Percentiles rank a stretch among this genome's conserved stretches.
Conservation (phyloP, 2,888 invertebrate genomes). For the Orthonychiurus folsomi region DNA sequence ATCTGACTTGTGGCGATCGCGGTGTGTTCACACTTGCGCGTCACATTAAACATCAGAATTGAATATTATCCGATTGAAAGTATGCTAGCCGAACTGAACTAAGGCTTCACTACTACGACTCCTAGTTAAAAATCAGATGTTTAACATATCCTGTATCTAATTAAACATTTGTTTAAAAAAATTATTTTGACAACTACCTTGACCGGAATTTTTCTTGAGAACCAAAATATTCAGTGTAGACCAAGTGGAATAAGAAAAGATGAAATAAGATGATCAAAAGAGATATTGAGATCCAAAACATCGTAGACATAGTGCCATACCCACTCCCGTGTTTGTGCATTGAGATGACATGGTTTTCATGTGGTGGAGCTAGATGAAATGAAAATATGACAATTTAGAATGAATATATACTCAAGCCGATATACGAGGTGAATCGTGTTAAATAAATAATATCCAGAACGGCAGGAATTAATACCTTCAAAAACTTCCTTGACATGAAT, state of each 20-base stretch:
- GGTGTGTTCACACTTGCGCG: too few relatives aligned
- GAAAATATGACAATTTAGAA: not conserved
- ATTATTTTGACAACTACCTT: conserved; percentile 27
- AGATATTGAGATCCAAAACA: conserved; percentile 86
- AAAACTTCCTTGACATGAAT: conserved; percentile 75
- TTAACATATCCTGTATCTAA: too few relatives aligned
- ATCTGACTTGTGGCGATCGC: not conserved
- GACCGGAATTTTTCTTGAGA: conserved; percentile 37
- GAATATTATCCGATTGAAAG: not conserved
- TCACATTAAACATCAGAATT: too few relatives aligned
- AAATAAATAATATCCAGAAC: too few relatives aligned
- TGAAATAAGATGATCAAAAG: conserved; percentile 83
- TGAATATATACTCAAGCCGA: too few relatives aligned
- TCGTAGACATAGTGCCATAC: conserved; percentile 76
- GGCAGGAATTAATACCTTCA: too few relatives aligned
- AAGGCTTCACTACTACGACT: not conserved
- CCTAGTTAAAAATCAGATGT: not conserved
- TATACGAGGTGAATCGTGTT: too few relatives aligned
- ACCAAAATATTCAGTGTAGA: conserved; percentile 80
- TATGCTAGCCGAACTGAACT: not conserved
- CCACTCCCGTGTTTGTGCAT: conserved; percentile 83
- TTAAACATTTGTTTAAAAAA: not conserved
- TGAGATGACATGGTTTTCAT: conserved; percentile 81
- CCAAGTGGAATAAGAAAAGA: conserved; percentile 80
- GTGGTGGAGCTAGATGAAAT: conserved; percentile 63